Evolutionary conservation across 2,888 invertebrate genomes (phyloP), one percentile per base, ranked within the genome.

Genomic region (Spodoptera picta): DNA sequence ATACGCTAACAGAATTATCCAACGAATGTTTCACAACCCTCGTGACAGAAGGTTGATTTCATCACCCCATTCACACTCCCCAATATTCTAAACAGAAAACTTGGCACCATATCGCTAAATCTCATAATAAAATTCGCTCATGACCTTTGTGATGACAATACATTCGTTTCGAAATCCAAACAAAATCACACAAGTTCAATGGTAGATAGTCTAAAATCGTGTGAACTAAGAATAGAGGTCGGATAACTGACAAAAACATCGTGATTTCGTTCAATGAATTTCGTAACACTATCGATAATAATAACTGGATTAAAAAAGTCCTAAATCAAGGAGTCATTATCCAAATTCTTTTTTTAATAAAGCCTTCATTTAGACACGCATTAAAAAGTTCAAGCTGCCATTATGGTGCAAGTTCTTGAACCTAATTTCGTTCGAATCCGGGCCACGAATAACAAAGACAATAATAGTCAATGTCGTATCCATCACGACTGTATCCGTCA

Each of bases 101-200:
- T 91, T 91, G 83, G 81, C 93, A 89, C 84, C 64, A 72, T 59
- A 54, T 75, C 64, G 84, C 92, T 93, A 92, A 93, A 90, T 89
- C 79, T 82, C 78, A 79, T 88, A 84, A 84, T 68, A 79, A 68
- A 79, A 83, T 78, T 80, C 80, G 77, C 77, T 83, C 83, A 72
- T 85, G 87, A 89, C 88, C 91, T 89, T 88, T 89, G 65, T 56
- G 53, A 65, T 62, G 87, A 89, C 87, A 87, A 87, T 87, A 81
- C 81, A 71, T 48, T 19, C 9, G 57, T 78, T 73, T 75, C 69
- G 69, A 75, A 69, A 75, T 24, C 59, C 56, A 72, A 69, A 77
- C 76, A 80, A 87, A 82, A 85, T 85, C 83, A 85, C 77, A 83
- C 91, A 91, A 92, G 92, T 92, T 92, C 91, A 92, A 87, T 90